Evolutionary conservation across 2,888 invertebrate species (phyloP), one percentile per base, ranked within the genome.

Genomic region (Drosophila nr. perissopoda): DNA sequence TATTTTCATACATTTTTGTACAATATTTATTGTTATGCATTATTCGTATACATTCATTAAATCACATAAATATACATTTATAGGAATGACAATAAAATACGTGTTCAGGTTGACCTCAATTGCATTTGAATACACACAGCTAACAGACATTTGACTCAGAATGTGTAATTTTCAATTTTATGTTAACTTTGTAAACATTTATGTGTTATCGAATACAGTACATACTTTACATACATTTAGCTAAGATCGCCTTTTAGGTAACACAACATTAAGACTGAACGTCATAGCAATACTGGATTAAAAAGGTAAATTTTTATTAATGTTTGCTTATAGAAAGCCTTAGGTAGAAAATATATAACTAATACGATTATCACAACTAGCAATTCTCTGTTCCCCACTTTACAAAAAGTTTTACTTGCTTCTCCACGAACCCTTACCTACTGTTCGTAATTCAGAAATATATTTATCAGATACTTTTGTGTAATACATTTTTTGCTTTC

Each of bases 341-440:
- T 40, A 33, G 29, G 36, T 54, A 31, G 16, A 46, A 40, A 49
- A 56, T 51, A 46, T 51, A 31, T 52, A 61, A 21, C 42, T 51
- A 63, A 61, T 38, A 65, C 65, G 40, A 71, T 61, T 82, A 79
- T 79, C 79, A 79, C 79, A 82, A 79, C 74, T 38, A 56, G n/a
- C 27, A 27, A n/a, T 38, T 27, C 13, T 38, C 27, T 27, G n/a
- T 38, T 27, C 27, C 7, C n/a, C 27, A 29, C 38, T 38, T 48
- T 34, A 46, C 29, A 53, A 21, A 51, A 57, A 29, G 67, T 40
- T 31, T 27, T 31, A 57, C 56, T 46, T 54, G 13, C 11, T 40
- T 53, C 38, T 18, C 34, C 27, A 34, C 40, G 27, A 56, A 56
- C 49, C 13, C 27, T 38, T 27, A 13, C 4, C 33, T 49, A 38